These are phyloP conservation scores for Perizoma flavofasciatum DNA, from an alignment of 2,888 invertebrate species.

Conservation along the genomic window DNA sequence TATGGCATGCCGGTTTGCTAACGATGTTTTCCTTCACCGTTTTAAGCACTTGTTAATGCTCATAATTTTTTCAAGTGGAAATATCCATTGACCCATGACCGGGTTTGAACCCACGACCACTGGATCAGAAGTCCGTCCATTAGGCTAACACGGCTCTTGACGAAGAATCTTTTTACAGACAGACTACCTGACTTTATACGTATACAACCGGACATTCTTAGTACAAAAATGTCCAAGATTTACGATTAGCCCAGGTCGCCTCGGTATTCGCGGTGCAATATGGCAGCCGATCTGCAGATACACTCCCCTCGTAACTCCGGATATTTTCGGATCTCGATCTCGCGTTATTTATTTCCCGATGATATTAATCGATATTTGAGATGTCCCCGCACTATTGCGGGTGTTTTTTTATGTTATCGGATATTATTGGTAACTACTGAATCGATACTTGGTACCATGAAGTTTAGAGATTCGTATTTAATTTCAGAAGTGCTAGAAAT, in stretches of 20 bases:
- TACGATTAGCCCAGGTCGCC: constrained; percentile 55
- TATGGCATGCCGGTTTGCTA: no score
- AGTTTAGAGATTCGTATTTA: constrained; percentile 4
- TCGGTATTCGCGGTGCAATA: constrained; percentile 45
- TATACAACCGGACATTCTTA: constrained; percentile 33
- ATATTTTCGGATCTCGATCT: constrained; percentile 63
- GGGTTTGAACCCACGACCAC: no score
- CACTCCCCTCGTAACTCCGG: constrained; percentile 55
- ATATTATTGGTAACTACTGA: constrained; percentile 33
- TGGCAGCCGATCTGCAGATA: constrained; percentile 44
- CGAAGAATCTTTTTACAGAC: constrained; percentile 10
- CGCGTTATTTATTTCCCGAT: constrained; percentile 62
- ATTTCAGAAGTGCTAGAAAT: neutral
- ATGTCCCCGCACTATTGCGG: constrained; percentile 49
- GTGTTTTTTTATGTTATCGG: constrained; percentile 38
- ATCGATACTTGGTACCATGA: constrained; percentile 13
- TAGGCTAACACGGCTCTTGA: no score
- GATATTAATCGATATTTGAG: constrained; percentile 67
- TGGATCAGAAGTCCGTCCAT: no score
- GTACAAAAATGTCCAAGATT: constrained; percentile 65
- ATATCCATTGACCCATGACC: no score
- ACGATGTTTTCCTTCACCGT: no score
- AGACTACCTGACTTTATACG: constrained; percentile 10
- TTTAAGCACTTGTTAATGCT: no score
- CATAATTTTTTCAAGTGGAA: no score